A percentile compares a stretch with the other conserved stretches of the same genome.
These are phyloP conservation scores for Pseudorectes ferrugineus DNA, from an alignment of 2,113 vertebrate genomes.

Conservation along the genomic window DNA sequence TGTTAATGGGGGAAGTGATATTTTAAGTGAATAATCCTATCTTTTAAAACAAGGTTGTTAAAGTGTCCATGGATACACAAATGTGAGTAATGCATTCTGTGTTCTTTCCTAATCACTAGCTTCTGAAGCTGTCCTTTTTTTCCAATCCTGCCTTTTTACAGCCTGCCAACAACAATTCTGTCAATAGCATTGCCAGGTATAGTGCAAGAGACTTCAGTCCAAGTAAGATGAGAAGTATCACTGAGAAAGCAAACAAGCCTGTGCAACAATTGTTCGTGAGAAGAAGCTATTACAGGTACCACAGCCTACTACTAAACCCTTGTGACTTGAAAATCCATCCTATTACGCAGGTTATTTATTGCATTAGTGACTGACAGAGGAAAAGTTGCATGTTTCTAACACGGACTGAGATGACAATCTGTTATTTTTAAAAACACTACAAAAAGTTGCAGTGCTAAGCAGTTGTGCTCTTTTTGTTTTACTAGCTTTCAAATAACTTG, in stretches of 20 bases:
- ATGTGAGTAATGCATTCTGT: not conserved
- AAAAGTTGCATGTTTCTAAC: not conserved
- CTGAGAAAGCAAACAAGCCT: not conserved
- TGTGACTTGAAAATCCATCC: not conserved
- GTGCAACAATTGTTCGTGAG: not conserved
- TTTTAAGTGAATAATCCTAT: not conserved
- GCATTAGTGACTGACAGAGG: not conserved
- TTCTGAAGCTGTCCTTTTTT: not conserved
- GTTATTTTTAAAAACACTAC: not conserved
- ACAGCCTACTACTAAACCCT: not conserved
- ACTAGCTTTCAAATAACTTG: not conserved
- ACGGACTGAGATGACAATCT: not conserved
- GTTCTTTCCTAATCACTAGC: not conserved
- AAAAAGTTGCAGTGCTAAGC: not conserved
- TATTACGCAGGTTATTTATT: not conserved
- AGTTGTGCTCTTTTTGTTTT: not conserved
- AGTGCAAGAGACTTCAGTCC: not conserved
- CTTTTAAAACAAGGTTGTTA: not conserved
- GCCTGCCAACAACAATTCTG: not conserved
- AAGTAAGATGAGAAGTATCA: not conserved
- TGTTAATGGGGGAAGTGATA: not conserved
- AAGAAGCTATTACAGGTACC: not conserved
- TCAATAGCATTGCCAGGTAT: not conserved
- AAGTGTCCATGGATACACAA: not conserved
- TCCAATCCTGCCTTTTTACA: not conserved